These are phyloP conservation scores for Acarapis woodi DNA, from an alignment of 1,140 invertebrate genomes.

Conservation along the genomic window DNA sequence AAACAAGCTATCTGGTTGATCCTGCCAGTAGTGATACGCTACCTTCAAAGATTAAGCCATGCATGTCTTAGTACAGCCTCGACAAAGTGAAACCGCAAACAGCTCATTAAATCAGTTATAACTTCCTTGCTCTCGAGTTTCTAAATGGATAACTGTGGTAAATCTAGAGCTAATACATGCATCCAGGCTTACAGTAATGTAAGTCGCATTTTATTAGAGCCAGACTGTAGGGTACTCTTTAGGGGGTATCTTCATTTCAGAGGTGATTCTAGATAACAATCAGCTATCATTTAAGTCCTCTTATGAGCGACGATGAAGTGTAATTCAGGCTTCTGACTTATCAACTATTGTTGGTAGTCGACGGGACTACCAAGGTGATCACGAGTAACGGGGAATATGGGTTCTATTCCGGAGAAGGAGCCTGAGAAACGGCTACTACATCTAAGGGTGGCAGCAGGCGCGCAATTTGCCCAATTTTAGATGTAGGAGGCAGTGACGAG, in stretches of 20 bases:
- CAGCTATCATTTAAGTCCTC: too few relatives aligned
- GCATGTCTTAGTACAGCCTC: constrained; percentile 18
- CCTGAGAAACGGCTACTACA: constrained; percentile 71
- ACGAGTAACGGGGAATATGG: constrained; percentile 35
- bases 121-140: too few relatives aligned
- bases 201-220: too few relatives aligned
- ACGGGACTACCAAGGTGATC: constrained; percentile 38
- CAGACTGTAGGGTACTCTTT: constrained; percentile 7
- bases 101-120: constrained; percentile 47
- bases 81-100: constrained; percentile 39
- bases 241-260: too few relatives aligned
- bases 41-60: constrained; percentile 29
- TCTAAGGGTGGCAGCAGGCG: constrained; percentile 70
- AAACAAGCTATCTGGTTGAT: too few relatives aligned
- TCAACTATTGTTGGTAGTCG: too few relatives aligned
- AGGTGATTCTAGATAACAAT: too few relatives aligned
- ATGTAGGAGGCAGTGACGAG: constrained; percentile 46
- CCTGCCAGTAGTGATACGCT: constrained; percentile 28
- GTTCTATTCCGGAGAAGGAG: constrained; percentile 33
- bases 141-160: constrained; percentile 59
- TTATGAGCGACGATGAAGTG: too few relatives aligned
- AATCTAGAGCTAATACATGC: constrained; percentile 22
- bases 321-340: too few relatives aligned
- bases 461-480: constrained; percentile 56
- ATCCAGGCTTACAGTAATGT: too few relatives aligned